Conservation (phyloP, 2,113 vertebrate species). For the Danionella cerebrum region DNA sequence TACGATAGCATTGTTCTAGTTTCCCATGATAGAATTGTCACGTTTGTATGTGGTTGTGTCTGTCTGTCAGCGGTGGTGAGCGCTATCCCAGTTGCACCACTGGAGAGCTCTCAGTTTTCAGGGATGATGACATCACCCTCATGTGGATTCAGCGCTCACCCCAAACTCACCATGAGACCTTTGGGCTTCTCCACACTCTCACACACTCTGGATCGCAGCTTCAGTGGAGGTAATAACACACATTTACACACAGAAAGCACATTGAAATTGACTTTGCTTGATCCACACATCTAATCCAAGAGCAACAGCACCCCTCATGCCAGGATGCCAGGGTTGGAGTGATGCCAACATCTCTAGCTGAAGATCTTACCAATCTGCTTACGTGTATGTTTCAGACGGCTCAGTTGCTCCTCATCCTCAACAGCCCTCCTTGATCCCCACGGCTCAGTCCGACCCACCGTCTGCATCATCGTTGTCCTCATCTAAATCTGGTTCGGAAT, state of each 20-base stretch:
- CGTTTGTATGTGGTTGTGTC: not conserved
- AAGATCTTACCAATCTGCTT: too few species aligned
- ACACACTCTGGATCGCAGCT: conserved; percentile 79
- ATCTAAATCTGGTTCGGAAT: too few species aligned
- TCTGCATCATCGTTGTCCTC: too few species aligned
- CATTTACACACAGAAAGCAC: not conserved
- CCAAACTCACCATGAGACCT: conserved; percentile 81
- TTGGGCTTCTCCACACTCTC: conserved; percentile 85
- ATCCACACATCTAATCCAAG: too few species aligned
- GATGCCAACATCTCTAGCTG: too few species aligned
- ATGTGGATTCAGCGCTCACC: conserved; percentile 78
- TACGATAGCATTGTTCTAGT: too few species aligned
- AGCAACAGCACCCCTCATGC: too few species aligned
- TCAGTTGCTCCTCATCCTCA: conserved; percentile 55
- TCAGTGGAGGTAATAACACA: conserved; percentile 65
- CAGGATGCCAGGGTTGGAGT: too few species aligned
- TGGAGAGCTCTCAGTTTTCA: conserved; percentile 87
- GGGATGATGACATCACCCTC: conserved; percentile 86
- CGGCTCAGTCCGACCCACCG: conserved; percentile 64
- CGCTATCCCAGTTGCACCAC: conserved; percentile 83
- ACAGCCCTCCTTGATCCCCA: conserved; percentile 63
- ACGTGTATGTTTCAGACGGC: conserved; percentile 46
- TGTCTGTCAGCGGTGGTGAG: conserved; percentile 77
- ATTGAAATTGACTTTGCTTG: too few species aligned
- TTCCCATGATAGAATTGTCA: too few species aligned